Conservation (phyloP, 2,888 invertebrate species). For the Hypercompe scribonia region DNA sequence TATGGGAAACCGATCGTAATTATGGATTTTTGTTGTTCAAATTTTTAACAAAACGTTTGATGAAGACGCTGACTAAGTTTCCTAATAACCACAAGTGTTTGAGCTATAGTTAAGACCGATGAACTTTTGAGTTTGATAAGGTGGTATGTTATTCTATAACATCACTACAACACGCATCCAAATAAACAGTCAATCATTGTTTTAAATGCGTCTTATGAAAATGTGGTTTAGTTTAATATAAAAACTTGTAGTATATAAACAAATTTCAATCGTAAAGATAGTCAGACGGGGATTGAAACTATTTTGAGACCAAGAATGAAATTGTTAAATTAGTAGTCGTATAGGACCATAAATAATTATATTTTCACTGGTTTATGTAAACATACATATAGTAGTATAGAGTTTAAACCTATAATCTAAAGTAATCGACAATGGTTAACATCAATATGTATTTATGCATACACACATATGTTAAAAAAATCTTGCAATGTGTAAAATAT, state of each 20-base stretch:
- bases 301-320: too few species aligned
- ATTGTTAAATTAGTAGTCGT: background rate
- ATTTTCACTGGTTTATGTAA: too few species aligned
- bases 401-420: too few species aligned
- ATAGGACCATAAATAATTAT: too few species aligned
- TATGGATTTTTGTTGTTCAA: too few species aligned
- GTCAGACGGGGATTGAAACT: background rate
- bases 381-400: too few species aligned
- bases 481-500: too few species aligned
- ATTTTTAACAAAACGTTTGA: background rate
- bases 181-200: background rate
- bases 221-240: background rate
- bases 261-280: background rate
- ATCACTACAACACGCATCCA: background rate
- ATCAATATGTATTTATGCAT: too few species aligned
- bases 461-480: too few species aligned
- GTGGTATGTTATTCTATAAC: background rate
- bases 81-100: background rate
- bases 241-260: background rate
- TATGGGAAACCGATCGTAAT: too few species aligned
- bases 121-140: background rate
- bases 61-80: background rate
- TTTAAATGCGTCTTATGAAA: background rate
- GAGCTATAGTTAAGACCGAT: background rate
- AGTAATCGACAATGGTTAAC: too few species aligned